Conservation (phyloP, 2,113 vertebrate species). For the Platanista minor region DNA sequence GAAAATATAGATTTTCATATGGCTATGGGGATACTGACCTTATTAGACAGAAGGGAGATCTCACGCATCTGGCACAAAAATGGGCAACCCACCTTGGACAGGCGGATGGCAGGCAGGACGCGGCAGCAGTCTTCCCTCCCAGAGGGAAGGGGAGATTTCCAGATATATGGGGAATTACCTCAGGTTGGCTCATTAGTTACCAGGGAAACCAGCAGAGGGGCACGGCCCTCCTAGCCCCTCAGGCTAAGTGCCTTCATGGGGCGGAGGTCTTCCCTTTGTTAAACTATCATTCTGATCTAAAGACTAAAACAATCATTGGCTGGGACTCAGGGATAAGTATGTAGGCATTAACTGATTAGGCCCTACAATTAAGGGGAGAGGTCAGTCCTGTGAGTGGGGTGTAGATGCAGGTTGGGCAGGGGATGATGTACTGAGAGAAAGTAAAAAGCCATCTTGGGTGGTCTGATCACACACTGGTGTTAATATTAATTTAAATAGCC, state of each 20-base stretch:
- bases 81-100: neutral
- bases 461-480: neutral
- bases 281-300: neutral
- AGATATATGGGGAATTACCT: neutral
- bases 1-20: neutral
- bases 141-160: neutral
- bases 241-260: neutral
- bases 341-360: neutral
- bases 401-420: neutral
- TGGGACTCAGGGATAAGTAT: fast-evolving
- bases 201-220: neutral
- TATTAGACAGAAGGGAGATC: neutral
- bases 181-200: neutral
- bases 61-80: too few species aligned
- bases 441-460: neutral
- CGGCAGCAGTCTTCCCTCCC: neutral
- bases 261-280: neutral
- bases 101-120: neutral
- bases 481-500: neutral
- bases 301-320: neutral
- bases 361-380: neutral
- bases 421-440: neutral
- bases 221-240: neutral
- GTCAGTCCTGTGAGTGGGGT: neutral
- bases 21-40: neutral